Evolutionary conservation across 1,140 invertebrate genomes (phyloP).

Genomic region (Homalodisca vitripennis): DNA sequence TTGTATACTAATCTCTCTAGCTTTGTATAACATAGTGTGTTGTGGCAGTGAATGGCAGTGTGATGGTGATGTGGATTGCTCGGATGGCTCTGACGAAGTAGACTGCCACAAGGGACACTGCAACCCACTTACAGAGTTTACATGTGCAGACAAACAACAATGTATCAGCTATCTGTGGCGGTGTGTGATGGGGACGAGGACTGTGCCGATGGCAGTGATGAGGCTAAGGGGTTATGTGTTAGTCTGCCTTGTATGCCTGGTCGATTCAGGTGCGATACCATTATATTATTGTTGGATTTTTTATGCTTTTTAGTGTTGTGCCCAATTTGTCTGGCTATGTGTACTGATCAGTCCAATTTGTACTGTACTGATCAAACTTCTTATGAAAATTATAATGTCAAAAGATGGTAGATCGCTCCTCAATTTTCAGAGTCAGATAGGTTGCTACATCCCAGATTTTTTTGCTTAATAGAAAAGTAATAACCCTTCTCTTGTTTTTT

Average conservation of each 20-base stretch:
- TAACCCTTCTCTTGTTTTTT: too few species aligned
- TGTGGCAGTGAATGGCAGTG: constrained; percentile 56
- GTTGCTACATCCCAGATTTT: too few species aligned
- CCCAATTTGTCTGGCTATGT: constrained; percentile 56
- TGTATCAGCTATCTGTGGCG: constrained; percentile 62
- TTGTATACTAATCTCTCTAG: too few species aligned
- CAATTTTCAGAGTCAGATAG: too few species aligned
- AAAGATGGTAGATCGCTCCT: too few species aligned
- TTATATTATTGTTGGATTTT: too few species aligned
- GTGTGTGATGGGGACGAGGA: constrained; percentile 71
- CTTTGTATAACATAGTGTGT: too few species aligned
- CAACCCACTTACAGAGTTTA: constrained; percentile 31
- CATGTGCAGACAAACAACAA: constrained; percentile 38
- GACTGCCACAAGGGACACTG: constrained; percentile 49
- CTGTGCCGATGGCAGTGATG: constrained; percentile 69
- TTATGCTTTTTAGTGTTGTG: too few species aligned
- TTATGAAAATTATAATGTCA: too few species aligned
- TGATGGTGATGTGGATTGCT: constrained; percentile 62
- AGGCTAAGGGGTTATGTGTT: constrained; percentile 47
- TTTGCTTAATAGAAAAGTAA: too few species aligned
- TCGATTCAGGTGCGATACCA: constrained; percentile 40
- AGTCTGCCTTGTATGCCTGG: constrained; percentile 45
- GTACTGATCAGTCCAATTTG: too few species aligned
- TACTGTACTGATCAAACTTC: too few species aligned
- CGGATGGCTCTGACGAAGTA: constrained; percentile 59